Evolutionary conservation across 2,888 invertebrate genomes (phyloP).

Genomic region (Eucera pruinosa): DNA sequence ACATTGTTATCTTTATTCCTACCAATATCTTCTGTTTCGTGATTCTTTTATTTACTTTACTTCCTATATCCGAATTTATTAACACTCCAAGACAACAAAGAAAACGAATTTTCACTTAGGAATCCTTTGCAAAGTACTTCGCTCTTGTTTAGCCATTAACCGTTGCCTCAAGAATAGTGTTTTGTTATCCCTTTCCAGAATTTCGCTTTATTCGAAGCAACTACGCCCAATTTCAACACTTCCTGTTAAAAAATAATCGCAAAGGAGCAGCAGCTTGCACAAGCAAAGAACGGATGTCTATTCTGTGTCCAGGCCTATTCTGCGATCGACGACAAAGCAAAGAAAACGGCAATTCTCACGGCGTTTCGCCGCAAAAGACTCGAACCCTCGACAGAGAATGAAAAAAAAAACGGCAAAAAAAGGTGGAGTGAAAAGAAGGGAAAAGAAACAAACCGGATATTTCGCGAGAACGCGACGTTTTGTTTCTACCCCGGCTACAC

Average conservation of each 20-base stretch:
- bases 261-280: no score
- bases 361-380: conserved; percentile 3
- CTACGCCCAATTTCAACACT: conserved; percentile 6
- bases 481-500: conserved; percentile 18
- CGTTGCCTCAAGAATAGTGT: no score
- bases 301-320: conserved; percentile 6
- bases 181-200: no score
- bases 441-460: conserved; percentile 27
- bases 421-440: neutral
- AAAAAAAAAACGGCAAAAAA: neutral
- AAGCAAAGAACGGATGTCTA: neutral
- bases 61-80: no score
- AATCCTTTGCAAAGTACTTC: no score
- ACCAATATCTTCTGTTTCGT: no score
- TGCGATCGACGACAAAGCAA: conserved; percentile 2
- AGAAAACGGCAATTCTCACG: conserved; percentile 14
- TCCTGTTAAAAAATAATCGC: no score
- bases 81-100: no score
- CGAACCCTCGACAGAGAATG: neutral
- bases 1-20: no score
- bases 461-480: conserved; percentile 17
- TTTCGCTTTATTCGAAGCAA: neutral
- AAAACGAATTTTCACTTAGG: no score
- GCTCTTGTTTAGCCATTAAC: neutral
- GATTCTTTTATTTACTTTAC: no score